Evolutionary conservation across 1,140 invertebrate species (phyloP), one percentile per base, ranked within the genome.

Genomic region (Ganaspis sp.): DNA sequence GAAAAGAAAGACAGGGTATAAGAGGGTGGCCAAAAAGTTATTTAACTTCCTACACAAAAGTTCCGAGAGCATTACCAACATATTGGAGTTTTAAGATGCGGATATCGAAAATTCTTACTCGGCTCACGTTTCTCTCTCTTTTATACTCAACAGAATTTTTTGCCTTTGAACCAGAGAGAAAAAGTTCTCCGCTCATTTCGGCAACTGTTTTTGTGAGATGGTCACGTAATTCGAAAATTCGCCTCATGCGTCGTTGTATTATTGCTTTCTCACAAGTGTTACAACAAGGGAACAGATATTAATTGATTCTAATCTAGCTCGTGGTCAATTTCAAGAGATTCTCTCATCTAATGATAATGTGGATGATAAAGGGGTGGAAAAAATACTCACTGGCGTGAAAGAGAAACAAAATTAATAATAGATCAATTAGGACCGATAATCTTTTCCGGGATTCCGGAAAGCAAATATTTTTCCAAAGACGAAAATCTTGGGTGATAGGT

Each of bases 41-140:
- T 58, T 58, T 58, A 58, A 58, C 21, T 58, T 58, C 54, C 54
- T 12, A 58, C 23, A 58, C 54, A 58, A 58, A 58, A 58, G 54
- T 58, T 58, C 54, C 9, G 5, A 15, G 54, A 58, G 54, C 9
- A 58, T 58, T 58, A 58, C 54, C 54, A 58, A 58, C 54, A 58
- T 58, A 58, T 58, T 58, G 54, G 54, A 58, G 23, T 58, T 58
- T 58, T 58, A 26, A 58, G 54, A 58, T 26, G 54, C 9, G 54
- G 54, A 26, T 58, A 58, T 58, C 54, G 54, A 58, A 58, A 58
- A 58, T 58, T 58, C 54, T 15, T 58, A 58, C 54, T 12, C 54
- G 23, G 2, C 54, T 58, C 54, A 58, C 54, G 54, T 58, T 26
- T 58, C 23, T 15, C 21, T 26, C 54, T 58, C 54, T 58, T 26